Conservation (phyloP, 2,888 invertebrate species). For the Omphaloscelis lunosa region DNA sequence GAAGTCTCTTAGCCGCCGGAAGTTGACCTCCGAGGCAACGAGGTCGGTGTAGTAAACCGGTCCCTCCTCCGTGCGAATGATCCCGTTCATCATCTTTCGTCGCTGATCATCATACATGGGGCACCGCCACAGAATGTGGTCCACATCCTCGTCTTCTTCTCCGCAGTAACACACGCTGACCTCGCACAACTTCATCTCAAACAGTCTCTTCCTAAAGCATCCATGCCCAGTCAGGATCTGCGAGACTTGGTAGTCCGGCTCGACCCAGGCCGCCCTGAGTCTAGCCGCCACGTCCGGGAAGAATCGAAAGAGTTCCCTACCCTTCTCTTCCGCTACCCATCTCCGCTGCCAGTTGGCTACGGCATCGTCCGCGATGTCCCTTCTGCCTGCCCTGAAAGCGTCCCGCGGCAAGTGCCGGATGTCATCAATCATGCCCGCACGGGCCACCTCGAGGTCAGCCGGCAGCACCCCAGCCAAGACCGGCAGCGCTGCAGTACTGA, state of each 20-base stretch:
- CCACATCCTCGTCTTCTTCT: no score
- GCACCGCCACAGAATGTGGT: no score
- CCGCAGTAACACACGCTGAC: no score
- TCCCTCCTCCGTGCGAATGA: not conserved
- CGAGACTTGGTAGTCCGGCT: conserved; percentile 60
- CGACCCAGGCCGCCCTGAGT: conserved; percentile 52
- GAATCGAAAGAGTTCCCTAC: conserved; percentile 56
- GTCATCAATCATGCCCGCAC: not conserved
- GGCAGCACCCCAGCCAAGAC: conserved; percentile 51
- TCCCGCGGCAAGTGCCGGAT: not conserved
- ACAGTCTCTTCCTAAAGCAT: conserved; percentile 53
- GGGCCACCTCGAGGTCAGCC: no score
- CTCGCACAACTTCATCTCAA: no score
- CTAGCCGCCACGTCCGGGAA: conserved; percentile 63
- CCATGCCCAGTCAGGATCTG: conserved; percentile 64
- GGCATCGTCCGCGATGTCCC: not conserved
- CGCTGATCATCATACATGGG: not conserved
- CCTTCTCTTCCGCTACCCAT: conserved; percentile 47
- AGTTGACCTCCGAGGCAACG: conserved; percentile 2
- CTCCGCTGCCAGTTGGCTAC: conserved; percentile 53
- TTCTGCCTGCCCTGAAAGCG: not conserved
- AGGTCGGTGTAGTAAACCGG: not conserved
- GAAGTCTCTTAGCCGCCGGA: conserved; percentile 5
- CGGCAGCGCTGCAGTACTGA: conserved; percentile 38
- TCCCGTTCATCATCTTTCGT: not conserved